Conservation (phyloP, 2,888 invertebrate genomes). For the Euzophera pinguis region DNA sequence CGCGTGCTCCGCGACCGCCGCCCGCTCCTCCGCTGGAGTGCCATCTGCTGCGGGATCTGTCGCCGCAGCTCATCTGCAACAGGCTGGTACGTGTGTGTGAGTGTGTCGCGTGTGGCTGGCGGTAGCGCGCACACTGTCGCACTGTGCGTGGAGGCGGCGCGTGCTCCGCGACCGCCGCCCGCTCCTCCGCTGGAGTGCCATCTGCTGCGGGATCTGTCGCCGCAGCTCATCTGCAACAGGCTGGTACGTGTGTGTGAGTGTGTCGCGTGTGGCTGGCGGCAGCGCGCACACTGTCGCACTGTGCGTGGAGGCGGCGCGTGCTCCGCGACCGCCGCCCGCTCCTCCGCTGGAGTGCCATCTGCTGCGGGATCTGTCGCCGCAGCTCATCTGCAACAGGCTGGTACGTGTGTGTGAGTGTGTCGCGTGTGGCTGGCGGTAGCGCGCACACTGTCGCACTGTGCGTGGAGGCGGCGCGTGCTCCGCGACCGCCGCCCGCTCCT, state of each 20-base stretch:
- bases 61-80: slow-evolving; percentile 88
- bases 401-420: slow-evolving; percentile 86
- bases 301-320: slow-evolving; percentile 87
- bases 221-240: slow-evolving; percentile 89
- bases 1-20: slow-evolving; percentile 84
- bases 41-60: slow-evolving; percentile 91
- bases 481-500: slow-evolving; percentile 86
- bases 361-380: slow-evolving; percentile 88
- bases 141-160: slow-evolving; percentile 88
- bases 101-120: slow-evolving; percentile 62
- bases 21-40: slow-evolving; percentile 93
- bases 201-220: slow-evolving; percentile 88
- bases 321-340: slow-evolving; percentile 85
- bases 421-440: slow-evolving; percentile 96
- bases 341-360: slow-evolving; percentile 96
- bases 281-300: slow-evolving; percentile 97
- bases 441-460: slow-evolving; percentile 97
- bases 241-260: slow-evolving; percentile 60
- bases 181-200: slow-evolving; percentile 95
- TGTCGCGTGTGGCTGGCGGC: slow-evolving; percentile 80
- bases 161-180: slow-evolving; percentile 85
- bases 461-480: slow-evolving; percentile 84
- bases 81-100: slow-evolving; percentile 76
- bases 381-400: slow-evolving; percentile 89
- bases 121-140: slow-evolving; percentile 98